Base-by-base conservation (phyloP, 2,797 vertebrate species). In the Phataginus tricuspis region DNA sequence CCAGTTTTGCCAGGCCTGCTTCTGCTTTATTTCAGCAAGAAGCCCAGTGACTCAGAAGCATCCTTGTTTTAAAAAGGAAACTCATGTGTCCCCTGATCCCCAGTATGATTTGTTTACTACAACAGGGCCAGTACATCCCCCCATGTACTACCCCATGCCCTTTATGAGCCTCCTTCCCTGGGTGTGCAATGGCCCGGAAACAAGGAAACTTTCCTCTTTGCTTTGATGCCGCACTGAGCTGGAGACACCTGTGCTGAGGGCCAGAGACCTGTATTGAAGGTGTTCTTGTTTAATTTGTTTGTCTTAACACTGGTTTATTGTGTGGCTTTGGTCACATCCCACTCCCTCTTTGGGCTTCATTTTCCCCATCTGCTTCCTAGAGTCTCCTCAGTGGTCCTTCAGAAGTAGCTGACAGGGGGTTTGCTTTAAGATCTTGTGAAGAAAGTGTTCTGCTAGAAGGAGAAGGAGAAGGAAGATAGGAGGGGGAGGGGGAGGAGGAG, bases 381-480 rank as follows among this genome's bases (percentile, higher is more conserved):
- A 29, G 23, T 10, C 18, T 63, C 74, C 18, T 63, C 74, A 18
- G n/a, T 2, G 7, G 37, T 27, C 90, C 37, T 34, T 80, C 61
- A 75, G 19, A 84, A 69, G 6, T 8, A 51, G 55, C 78, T 63
- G 68, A n/a, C 23, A 59, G 74, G 16, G 21, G 16, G 2, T 61
- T 91, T 72, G 29, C 51, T 51, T 55, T 88, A 57, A 75, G 57
- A 55, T 31, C 69, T 89, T 93, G 61, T 69, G 51, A 94, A 94
- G 68, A 87, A 80, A 85, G 49, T 0, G 3, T 13, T 86, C 37
- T 49, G 27, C 68, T 92, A 3, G 42, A 45, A 72, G 29, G 7
- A 66, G 49, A 78, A 37, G 37, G 39, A 39, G 21, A 13, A 12
- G 2, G 23, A 4, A 5, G 19, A 0, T 21, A 21, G 23, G 2